Evolutionary conservation across 2,797 vertebrate genomes (phyloP), one percentile per base, ranked within the genome.

Genomic region (Etheostoma nigrum): DNA sequence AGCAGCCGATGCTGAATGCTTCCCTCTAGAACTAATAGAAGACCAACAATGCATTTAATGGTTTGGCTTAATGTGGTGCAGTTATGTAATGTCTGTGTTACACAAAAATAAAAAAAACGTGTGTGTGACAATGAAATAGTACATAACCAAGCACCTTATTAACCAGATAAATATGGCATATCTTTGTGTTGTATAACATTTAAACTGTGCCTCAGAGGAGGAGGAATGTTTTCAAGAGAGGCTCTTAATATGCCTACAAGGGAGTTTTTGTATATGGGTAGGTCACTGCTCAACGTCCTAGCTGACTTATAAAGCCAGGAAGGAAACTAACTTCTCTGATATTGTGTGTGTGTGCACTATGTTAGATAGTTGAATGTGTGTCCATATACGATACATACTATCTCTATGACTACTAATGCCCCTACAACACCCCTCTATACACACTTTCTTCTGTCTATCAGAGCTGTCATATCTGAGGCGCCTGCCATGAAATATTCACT

Each of bases 401-500:
- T 81, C 65, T 49, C 55, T 54, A 52, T 67, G 82, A 88, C 89
- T 85, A 52, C 69, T 67, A 78, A 86, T 74, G 18, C 33, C 51
- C 42, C 33, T 23, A 44, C 48, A 36, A 60, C 23, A 76, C 23
- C 47, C 58, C 30, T 48, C 67, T 18, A 57, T 45, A 61, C 59
- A 51, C 59, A 51, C 85, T 88, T 81, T 88, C 71, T 76, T 84
- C 81, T 90, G 79, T 79, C 82, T 76, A 42, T 82, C 84, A 82
- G 68, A 74, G 79, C 83, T 85, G 80, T 89, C 91, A 89, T 89
- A 83, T 83, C 81, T 76, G 77, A 80, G 76, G 86, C 65, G 65
- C 82, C 88, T 75, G 75, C 61, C 85, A 92, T 93, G 86, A 92
- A 94, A 94, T 92, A 93, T 92, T 93, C 88, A 90, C 86, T 70